Percentiles rank a stretch among this genome's conserved stretches.
Conservation (phyloP, 1,140 invertebrate genomes). For the Bicyclus anynana region DNA sequence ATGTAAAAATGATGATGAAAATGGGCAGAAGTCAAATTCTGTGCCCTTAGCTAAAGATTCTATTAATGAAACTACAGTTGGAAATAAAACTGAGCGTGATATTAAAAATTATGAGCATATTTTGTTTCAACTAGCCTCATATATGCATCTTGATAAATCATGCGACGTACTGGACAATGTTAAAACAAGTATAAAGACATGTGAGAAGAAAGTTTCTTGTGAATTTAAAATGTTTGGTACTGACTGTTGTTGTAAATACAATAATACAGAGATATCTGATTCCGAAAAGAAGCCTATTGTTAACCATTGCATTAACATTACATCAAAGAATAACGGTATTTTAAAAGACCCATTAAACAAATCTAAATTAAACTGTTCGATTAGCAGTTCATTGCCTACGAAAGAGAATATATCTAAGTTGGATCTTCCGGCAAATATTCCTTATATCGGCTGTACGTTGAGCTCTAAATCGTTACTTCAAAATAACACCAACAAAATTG, state of each 20-base stretch:
- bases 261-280: constrained; percentile 3
- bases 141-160: constrained; percentile 38
- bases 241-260: constrained; percentile 27
- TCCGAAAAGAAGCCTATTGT: constrained; percentile 11
- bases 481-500: constrained; percentile 34
- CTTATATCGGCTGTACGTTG: constrained; percentile 53
- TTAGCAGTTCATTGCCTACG: background rate
- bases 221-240: constrained; percentile 28
- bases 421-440: constrained; percentile 8
- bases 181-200: constrained; percentile 24
- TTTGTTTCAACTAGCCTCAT: constrained; percentile 30
- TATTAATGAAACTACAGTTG: background rate
- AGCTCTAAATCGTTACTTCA: constrained; percentile 41
- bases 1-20: constrained; percentile 23
- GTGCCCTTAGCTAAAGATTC: background rate
- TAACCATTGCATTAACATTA: constrained; percentile 11
- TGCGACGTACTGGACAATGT: constrained; percentile 33
- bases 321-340: background rate
- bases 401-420: background rate
- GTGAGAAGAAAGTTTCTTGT: constrained; percentile 28
- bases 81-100: background rate
- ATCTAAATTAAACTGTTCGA: background rate
- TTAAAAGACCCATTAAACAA: background rate
- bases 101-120: constrained; percentile 20
- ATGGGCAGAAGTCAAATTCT: background rate